Evolutionary conservation across 2,888 invertebrate species (phyloP), one percentile per base, ranked within the genome.

Genomic region (Acleris literana): DNA sequence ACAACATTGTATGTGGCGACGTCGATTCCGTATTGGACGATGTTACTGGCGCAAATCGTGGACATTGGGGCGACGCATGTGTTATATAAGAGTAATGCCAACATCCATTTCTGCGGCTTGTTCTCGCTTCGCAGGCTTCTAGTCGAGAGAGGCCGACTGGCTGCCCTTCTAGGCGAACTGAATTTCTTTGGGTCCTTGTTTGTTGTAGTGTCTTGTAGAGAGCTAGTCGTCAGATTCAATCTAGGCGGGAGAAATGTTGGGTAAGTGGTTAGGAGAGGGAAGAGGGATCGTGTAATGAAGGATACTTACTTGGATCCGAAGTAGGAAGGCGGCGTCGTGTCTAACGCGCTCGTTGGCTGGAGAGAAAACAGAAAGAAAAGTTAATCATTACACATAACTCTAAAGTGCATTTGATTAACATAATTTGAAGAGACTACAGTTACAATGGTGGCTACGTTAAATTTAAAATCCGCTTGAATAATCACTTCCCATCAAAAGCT

Each of bases 11-110:
- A 90, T 72, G 86, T 87, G 18, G 92, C 92, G 9, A 83, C 88
- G 65, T 92, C 92, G 73, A 92, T 79, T 25, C 92, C 92, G 59
- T 87, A 92, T 62, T 91, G 86, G 7, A 92, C 69, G 33, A 90
- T 85, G 58, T 74, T 88, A 64, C 88, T 82, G 0, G 90, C 92
- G 70, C 90, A 92, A 65, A 91, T 91, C 1, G 81, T 70, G 0
- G 92, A 91, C 84, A 92, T 87, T 0, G 92, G 91, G 0, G 89
- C 90, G 20, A 91, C 75, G 69, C 92, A 92, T 4, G 87, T 83
- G 57, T 92, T 88, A 73, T 92, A 92, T 54, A 92, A 67, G 6
- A 92, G 80, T n/a, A 92, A 70, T 1, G 87, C 88, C 48, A 86
- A 74, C 90, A 90, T 87, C 92, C 92, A 91, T 64, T 82, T 86